Evolutionary conservation across 1,140 invertebrate species (phyloP).

Genomic region (Luehdorfia chinensis): DNA sequence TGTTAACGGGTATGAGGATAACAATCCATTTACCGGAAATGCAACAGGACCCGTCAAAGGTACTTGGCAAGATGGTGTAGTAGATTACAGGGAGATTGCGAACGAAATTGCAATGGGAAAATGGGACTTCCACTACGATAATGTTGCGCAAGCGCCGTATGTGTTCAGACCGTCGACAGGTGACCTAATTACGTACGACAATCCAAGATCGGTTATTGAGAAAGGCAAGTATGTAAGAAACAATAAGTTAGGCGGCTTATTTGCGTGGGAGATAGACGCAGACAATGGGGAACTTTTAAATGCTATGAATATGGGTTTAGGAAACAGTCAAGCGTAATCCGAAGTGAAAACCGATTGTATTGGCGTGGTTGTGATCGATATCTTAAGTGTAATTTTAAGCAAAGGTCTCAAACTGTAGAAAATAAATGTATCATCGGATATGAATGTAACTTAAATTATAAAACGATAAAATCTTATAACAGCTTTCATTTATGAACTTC

Average conservation of each 20-base stretch:
- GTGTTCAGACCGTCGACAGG: slow-evolving; percentile 59
- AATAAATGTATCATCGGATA: slow-evolving; percentile 31
- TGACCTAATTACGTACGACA: slow-evolving; percentile 64
- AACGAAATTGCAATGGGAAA: slow-evolving; percentile 58
- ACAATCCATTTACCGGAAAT: slow-evolving; percentile 61
- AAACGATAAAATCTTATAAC: slow-evolving; percentile 12
- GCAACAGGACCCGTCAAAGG: slow-evolving; percentile 63
- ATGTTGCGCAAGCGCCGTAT: slow-evolving; percentile 61
- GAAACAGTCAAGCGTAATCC: slow-evolving; percentile 49
- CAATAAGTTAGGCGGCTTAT: slow-evolving; percentile 64
- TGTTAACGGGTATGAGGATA: slow-evolving; percentile 49
- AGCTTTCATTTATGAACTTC: too few relatives aligned
- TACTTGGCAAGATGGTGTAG: slow-evolving; percentile 68
- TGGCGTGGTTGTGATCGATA: slow-evolving; percentile 42
- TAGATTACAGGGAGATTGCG: slow-evolving; percentile 66
- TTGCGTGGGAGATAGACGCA: slow-evolving; percentile 69
- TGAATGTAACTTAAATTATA: slow-evolving; percentile 32
- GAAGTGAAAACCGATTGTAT: slow-evolving; percentile 3
- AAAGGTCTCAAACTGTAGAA: slow-evolving; percentile 40
- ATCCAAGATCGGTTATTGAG: slow-evolving; percentile 60
- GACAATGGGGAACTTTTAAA: slow-evolving; percentile 66
- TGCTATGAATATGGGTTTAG: slow-evolving; percentile 68
- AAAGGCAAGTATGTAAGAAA: slow-evolving; percentile 68
- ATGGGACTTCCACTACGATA: slow-evolving; percentile 68
- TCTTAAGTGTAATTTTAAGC: slow-evolving; percentile 38